These are phyloP conservation scores for Trinectes maculatus DNA, from an alignment of 2,113 vertebrate species.

Conservation along the genomic window DNA sequence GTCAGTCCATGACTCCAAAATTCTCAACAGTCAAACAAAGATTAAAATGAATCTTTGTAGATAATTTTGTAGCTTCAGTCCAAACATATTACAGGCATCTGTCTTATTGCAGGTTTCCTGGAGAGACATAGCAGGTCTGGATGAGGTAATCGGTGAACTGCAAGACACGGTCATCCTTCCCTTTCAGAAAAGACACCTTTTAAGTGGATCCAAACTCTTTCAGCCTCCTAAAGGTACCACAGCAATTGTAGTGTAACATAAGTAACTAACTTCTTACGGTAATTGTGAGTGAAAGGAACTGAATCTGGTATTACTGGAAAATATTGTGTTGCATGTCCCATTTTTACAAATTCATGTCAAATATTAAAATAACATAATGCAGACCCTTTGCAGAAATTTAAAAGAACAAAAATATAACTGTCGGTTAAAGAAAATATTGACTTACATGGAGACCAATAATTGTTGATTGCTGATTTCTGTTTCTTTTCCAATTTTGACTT, in stretches of 20 bases:
- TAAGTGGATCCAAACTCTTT: constrained; percentile 82
- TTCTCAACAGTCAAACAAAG: neutral
- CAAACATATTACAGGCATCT: neutral
- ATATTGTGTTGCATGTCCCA: neutral
- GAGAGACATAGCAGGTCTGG: constrained; percentile 84
- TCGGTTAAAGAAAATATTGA: too few relatives aligned
- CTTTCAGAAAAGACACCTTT: constrained; percentile 83
- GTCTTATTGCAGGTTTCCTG: constrained; percentile 77
- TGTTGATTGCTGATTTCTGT: too few relatives aligned
- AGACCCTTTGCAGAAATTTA: too few relatives aligned
- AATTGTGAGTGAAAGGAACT: neutral
- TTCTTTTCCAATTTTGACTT: too few relatives aligned
- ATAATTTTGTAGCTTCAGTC: neutral
- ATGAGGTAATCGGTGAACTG: constrained; percentile 82
- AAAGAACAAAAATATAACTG: too few relatives aligned
- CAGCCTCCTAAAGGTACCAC: constrained; percentile 84
- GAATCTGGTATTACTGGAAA: neutral
- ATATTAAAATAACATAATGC: too few relatives aligned
- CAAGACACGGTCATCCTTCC: constrained; percentile 84
- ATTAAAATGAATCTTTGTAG: neutral
- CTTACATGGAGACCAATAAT: too few relatives aligned
- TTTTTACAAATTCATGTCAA: neutral
- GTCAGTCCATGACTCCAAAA: neutral
- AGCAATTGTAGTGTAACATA: neutral
- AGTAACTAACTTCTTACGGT: neutral